These are phyloP conservation scores for Bombus confusus DNA, from an alignment of 1,140 invertebrate species.

Conservation along the genomic window DNA sequence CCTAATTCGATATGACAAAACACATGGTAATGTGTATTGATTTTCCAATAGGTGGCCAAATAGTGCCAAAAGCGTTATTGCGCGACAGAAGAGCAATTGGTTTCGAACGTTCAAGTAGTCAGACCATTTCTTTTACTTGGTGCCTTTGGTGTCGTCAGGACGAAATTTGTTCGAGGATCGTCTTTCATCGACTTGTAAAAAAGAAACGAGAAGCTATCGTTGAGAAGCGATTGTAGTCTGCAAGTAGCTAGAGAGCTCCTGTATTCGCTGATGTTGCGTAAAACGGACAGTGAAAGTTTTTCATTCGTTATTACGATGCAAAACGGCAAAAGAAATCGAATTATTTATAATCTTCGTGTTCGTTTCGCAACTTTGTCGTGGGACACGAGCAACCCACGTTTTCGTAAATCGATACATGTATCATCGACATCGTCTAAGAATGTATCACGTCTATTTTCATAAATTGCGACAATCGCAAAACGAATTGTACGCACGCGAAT, in stretches of 20 bases:
- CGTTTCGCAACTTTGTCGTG: conserved; percentile 13
- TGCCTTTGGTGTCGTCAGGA: conserved; percentile 61
- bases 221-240: conserved; percentile 19
- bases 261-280: conserved; percentile 46
- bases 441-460: conserved; percentile 46
- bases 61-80: conserved; percentile 56
- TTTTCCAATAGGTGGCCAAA: conserved; percentile 54
- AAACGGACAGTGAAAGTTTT: conserved; percentile 10
- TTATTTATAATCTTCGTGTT: conserved; percentile 15
- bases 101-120: conserved; percentile 23
- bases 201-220: conserved; percentile 1
- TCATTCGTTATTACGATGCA: conserved; percentile 5
- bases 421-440: conserved; percentile 13
- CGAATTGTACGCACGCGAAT: conserved; percentile 9
- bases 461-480: not conserved
- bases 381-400: not conserved
- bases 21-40: conserved; percentile 32
- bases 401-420: not conserved
- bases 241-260: conserved; percentile 24
- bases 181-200: conserved; percentile 57
- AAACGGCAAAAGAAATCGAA: not conserved
- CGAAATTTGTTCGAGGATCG: conserved; percentile 56
- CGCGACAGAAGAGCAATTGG: conserved; percentile 29
- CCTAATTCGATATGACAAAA: conserved; percentile 8
- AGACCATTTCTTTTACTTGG: conserved; percentile 59